Percentiles rank a stretch among this genome's conserved stretches.
These are phyloP conservation scores for Allacma fusca DNA, from an alignment of 2,888 invertebrate species.

Conservation along the genomic window DNA sequence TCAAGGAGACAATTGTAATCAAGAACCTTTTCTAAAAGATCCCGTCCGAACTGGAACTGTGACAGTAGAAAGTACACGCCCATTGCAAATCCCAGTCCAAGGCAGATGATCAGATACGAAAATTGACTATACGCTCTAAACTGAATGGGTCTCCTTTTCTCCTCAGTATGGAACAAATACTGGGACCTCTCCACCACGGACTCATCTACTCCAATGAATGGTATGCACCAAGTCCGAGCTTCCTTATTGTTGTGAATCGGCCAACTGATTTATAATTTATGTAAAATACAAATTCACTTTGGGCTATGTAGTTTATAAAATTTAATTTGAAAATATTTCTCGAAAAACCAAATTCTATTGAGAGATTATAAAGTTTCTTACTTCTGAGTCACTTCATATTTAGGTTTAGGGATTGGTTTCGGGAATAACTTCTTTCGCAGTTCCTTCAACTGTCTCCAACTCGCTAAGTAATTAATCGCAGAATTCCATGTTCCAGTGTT, in stretches of 20 bases:
- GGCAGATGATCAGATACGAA: constrained; percentile 64
- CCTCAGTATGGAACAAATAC: constrained; percentile 73
- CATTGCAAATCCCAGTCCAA: not conserved
- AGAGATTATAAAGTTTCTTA: not conserved
- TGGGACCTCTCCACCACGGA: constrained; percentile 85
- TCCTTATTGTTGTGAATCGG: constrained; percentile 66
- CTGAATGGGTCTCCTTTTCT: constrained; percentile 79
- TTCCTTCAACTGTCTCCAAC: constrained; percentile 71
- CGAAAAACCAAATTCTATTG: too few species aligned
- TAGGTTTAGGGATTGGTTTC: constrained; percentile 70
- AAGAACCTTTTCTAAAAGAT: constrained; percentile 5
- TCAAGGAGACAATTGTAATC: too few species aligned
- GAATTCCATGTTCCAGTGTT: constrained; percentile 93
- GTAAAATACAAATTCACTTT: too few species aligned
- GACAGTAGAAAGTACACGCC: not conserved
- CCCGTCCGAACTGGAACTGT: not conserved
- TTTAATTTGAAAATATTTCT: too few species aligned
- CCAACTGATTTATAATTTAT: not conserved
- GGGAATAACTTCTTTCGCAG: constrained; percentile 76
- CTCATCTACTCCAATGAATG: constrained; percentile 76
- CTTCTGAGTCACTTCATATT: constrained; percentile 63
- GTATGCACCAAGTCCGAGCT: constrained; percentile 60
- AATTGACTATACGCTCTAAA: constrained; percentile 76
- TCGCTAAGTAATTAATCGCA: constrained; percentile 77
- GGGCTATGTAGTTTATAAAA: too few species aligned